Evolutionary conservation across 1,140 invertebrate genomes (phyloP), one percentile per base, ranked within the genome.

Genomic region (Neodiprion virginianus): DNA sequence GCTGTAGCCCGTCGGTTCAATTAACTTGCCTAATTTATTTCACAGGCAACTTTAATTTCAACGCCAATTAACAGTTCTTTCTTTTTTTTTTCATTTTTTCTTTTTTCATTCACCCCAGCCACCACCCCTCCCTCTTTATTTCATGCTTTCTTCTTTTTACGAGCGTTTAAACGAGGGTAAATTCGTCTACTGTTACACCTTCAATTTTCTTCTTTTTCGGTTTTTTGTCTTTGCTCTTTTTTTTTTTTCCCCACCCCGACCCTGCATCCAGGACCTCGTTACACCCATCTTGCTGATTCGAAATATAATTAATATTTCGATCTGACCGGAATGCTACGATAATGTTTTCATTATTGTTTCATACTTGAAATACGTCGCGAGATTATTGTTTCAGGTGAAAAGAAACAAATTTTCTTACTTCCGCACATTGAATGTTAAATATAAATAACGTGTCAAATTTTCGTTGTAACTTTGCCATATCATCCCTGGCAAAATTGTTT

Each of bases 21-120:
- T 47, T 21, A 69, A 47, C 67, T 69, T 69, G 67, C 14, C 67
- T 69, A 69, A 69, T 69, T 69, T 69, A 69, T 69, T 69, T 69
- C 23, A 47, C 67, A 14, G 21, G 67, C 67, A 47, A 14, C 14
- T 23, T 69, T 69, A 69, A 69, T 69, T 69, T 69, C 21, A 23
- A 69, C 67, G 67, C 12, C 67, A 69, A 69, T 69, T 69, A 69
- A 5, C 28, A 2, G 28, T 40, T 40, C 28, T 40, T 40, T 40
- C 5, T 40, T 5, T 40, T 3, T 2, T 40, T 40, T 28, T 40
- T 40, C 28, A 3, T 40, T 40, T 40, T 5, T 40, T 5, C 28
- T 40, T 40, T 40, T 40, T 40, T 40, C 28, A 40, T 21, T 21
- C 17, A 21, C 17, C 17, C 17, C 17, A 21, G 17, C 17, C 17